Percentiles rank a stretch among this genome's conserved stretches.
Evolutionary conservation across 2,888 invertebrate genomes (phyloP).

Genomic region (Oxycera nigricornis): DNA sequence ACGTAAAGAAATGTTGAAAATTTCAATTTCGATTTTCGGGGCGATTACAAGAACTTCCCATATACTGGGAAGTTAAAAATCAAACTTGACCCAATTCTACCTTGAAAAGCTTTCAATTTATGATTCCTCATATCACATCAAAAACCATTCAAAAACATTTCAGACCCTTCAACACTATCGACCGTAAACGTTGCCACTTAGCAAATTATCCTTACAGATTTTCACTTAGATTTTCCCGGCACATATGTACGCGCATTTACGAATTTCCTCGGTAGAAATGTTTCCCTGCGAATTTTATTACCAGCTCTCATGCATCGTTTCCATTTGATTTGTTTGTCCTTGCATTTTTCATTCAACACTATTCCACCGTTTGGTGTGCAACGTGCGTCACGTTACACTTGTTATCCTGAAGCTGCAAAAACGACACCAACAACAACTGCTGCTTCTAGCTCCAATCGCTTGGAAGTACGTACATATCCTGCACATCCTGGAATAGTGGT

Average conservation of each 20-base stretch:
- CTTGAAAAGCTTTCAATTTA: too few species aligned
- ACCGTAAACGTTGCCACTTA: constrained; percentile 35
- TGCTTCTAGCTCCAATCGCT: neutral
- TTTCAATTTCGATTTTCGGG: too few species aligned
- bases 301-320: neutral
- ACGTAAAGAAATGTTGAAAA: too few species aligned
- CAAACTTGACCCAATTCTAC: too few species aligned
- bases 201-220: constrained; percentile 28
- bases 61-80: too few species aligned
- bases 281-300: constrained; percentile 30
- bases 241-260: constrained; percentile 27
- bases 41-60: too few species aligned
- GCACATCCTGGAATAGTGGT: neutral
- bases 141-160: too few species aligned
- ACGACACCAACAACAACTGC: neutral
- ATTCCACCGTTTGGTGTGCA: neutral
- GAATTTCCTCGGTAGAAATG: neutral
- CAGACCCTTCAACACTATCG: too few species aligned
- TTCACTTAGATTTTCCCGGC: constrained; percentile 33
- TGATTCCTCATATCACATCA: too few species aligned
- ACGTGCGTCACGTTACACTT: neutral
- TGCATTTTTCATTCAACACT: neutral
- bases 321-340: neutral
- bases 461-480: neutral
- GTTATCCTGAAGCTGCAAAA: neutral